Evolutionary conservation across 64 coral and sea anemone species (phyloP).

Genomic region (Orbicella faveolata): DNA sequence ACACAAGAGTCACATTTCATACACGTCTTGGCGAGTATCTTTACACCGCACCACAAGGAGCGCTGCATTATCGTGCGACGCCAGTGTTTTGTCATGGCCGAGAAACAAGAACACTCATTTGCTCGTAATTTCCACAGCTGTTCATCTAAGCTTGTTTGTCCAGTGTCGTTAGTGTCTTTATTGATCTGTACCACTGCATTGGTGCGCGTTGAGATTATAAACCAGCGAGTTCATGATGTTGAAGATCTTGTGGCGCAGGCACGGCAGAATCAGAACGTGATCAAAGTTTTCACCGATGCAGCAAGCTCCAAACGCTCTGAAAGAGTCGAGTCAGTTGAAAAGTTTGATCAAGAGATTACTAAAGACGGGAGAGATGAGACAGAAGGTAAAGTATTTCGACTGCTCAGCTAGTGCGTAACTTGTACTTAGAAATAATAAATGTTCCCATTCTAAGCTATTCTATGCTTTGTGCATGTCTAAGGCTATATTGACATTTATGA

Average conservation of each 20-base stretch:
- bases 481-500: too few species aligned
- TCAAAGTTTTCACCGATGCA: neutral
- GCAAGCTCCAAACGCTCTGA: neutral
- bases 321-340: neutral
- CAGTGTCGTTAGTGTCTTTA: too few species aligned
- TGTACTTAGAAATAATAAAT: too few species aligned
- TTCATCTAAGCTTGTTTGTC: too few species aligned
- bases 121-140: neutral
- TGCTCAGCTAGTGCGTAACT: neutral
- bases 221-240: neutral
- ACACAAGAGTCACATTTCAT: too few species aligned
- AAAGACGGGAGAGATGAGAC: neutral
- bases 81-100: neutral
- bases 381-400: neutral
- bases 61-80: too few species aligned
- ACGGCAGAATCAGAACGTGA: neutral
- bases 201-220: too few species aligned
- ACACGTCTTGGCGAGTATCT: too few species aligned
- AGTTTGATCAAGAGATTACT: neutral
- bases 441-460: too few species aligned
- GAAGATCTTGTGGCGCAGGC: neutral
- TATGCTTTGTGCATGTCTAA: too few species aligned
- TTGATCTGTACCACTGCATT: too few species aligned
- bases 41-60: too few species aligned
- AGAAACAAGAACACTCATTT: neutral